These are phyloP conservation scores for Melitaea cinxia DNA, from an alignment of 1,140 invertebrate species.

Conservation along the genomic window DNA sequence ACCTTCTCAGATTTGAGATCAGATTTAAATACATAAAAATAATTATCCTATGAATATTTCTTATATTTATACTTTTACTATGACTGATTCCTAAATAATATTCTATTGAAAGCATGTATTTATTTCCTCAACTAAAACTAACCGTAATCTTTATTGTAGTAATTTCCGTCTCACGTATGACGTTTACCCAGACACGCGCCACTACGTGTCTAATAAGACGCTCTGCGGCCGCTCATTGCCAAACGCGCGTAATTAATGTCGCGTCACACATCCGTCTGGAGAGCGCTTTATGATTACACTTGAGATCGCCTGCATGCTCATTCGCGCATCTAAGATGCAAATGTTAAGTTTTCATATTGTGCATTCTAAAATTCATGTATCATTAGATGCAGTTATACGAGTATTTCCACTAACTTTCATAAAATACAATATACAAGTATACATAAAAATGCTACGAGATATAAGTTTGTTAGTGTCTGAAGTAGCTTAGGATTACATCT, in stretches of 20 bases:
- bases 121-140: neutral
- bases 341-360: neutral
- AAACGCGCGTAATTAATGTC: slow-evolving; percentile 62
- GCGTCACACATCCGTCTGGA: slow-evolving; percentile 45
- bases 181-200: slow-evolving; percentile 52
- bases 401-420: too few relatives aligned
- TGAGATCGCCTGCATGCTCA: slow-evolving; percentile 14
- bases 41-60: too few relatives aligned
- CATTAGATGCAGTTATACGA: too few relatives aligned
- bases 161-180: slow-evolving; percentile 24
- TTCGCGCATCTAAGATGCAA: slow-evolving; percentile 4
- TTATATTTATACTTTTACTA: too few relatives aligned
- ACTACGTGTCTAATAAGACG: slow-evolving; percentile 71
- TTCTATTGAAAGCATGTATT: neutral
- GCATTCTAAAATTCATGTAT: neutral
- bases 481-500: too few relatives aligned
- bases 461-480: too few relatives aligned
- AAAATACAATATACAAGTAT: too few relatives aligned
- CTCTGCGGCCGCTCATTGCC: slow-evolving; percentile 61
- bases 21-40: too few relatives aligned
- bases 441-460: too few relatives aligned
- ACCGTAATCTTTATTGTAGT: neutral
- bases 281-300: slow-evolving; percentile 48
- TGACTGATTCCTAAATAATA: too few relatives aligned
- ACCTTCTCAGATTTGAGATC: too few relatives aligned